Evolutionary conservation across 1,140 invertebrate species (phyloP).

Genomic region (Euschistus heros): DNA sequence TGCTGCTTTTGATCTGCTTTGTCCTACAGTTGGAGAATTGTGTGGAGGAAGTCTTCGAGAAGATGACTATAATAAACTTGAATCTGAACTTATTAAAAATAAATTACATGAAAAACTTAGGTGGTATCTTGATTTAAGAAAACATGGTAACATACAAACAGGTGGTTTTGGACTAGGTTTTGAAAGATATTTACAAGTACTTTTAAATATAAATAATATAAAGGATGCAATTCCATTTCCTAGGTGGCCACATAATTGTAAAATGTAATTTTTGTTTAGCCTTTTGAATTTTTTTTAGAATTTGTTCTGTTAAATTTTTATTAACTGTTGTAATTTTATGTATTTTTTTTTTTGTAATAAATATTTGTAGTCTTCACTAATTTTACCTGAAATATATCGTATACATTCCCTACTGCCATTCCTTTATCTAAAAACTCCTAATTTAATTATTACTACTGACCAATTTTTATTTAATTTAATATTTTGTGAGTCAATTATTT

Average conservation of each 20-base stretch:
- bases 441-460: too few species aligned
- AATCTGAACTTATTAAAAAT: conserved; percentile 34
- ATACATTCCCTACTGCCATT: too few species aligned
- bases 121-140: conserved; percentile 90
- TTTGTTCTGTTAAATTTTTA: too few species aligned
- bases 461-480: too few species aligned
- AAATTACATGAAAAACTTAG: conserved; percentile 42
- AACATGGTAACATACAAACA: conserved; percentile 77
- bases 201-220: conserved; percentile 74
- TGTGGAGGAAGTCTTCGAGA: conserved; percentile 90
- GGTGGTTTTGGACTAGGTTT: conserved; percentile 93
- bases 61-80: conserved; percentile 55
- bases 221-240: conserved; percentile 93
- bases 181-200: conserved; percentile 76
- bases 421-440: too few species aligned
- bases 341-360: too few species aligned
- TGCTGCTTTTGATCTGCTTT: conserved; percentile 75
- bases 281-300: too few species aligned
- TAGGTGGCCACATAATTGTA: conserved; percentile 79
- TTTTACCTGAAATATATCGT: too few species aligned
- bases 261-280: conserved; percentile 43
- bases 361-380: too few species aligned
- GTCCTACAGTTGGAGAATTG: conserved; percentile 80
- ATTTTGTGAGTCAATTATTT: too few species aligned
- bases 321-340: too few species aligned